Evolutionary conservation across 2,113 vertebrate genomes (phyloP).

Genomic region (Colossoma macropomum): DNA sequence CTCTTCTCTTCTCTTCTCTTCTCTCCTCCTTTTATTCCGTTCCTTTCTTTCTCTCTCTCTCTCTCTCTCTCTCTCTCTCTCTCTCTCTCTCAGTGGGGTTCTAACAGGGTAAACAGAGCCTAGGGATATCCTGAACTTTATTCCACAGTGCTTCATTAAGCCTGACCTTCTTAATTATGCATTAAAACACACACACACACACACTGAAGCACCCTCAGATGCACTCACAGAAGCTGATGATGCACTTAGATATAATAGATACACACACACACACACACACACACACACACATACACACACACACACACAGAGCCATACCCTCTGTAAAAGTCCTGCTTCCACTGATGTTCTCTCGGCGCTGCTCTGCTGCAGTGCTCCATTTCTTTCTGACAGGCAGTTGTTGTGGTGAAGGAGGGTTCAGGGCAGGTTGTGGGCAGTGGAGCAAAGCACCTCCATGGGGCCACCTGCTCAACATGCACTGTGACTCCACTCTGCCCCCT

Average conservation of each 20-base stretch:
- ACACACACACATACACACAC: conserved; percentile 41
- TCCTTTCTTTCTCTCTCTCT: neutral
- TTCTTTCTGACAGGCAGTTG: conserved; percentile 74
- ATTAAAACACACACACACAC: conserved; percentile 72
- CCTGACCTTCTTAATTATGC: conserved; percentile 93
- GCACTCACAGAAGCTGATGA: neutral
- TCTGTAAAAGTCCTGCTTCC: neutral
- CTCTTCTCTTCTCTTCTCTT: neutral
- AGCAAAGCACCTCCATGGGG: neutral
- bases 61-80: neutral
- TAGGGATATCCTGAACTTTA: conserved; percentile 90
- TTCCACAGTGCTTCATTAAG: conserved; percentile 86
- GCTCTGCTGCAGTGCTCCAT: conserved; percentile 66
- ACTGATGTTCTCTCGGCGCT: conserved; percentile 58
- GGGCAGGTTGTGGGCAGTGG: conserved; percentile 68
- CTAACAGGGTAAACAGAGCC: conserved; percentile 80
- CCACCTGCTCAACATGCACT: neutral
- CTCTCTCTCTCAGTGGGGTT: conserved; percentile 20
- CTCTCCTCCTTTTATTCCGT: neutral
- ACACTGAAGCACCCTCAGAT: conserved; percentile 59
- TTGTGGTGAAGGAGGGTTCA: conserved; percentile 60
- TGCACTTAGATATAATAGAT: conserved; percentile 54
- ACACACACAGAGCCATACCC: no score
- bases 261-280: conserved; percentile 57
- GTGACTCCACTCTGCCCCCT: conserved; percentile 81